These are phyloP conservation scores for Pogona vitticeps DNA, from an alignment of 2,113 vertebrate species.

Conservation along the genomic window DNA sequence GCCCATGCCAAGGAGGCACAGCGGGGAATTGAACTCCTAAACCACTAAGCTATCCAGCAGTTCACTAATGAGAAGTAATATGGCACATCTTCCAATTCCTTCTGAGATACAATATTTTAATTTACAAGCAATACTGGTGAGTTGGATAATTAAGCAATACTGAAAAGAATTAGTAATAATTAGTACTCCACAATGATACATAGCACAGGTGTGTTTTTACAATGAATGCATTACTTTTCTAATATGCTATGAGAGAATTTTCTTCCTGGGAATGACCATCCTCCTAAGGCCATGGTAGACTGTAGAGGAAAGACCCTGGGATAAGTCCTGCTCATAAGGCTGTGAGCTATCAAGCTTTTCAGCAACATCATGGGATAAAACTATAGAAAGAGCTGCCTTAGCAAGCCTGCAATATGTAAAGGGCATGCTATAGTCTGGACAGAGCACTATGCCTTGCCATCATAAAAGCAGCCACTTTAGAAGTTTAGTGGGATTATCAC, in stretches of 20 bases:
- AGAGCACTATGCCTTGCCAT: constrained; percentile 16
- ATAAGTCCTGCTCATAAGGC: no score
- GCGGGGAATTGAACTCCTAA: no score
- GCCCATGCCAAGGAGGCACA: no score
- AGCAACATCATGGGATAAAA: not conserved
- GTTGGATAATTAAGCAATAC: not conserved
- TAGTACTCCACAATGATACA: not conserved
- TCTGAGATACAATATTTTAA: not conserved
- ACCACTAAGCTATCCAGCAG: no score
- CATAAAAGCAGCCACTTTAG: constrained; percentile 7
- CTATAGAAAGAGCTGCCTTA: not conserved
- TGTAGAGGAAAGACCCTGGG: not conserved
- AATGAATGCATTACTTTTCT: not conserved
- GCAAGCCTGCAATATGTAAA: not conserved
- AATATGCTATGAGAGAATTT: not conserved
- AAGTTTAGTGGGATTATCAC: not conserved
- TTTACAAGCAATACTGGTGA: not conserved
- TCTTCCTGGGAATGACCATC: not conserved
- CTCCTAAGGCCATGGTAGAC: not conserved
- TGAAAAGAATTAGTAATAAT: not conserved
- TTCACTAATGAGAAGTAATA: no score
- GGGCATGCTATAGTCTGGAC: not conserved
- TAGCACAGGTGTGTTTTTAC: not conserved
- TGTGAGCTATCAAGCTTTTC: not conserved
- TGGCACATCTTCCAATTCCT: not conserved